phyloP scores from a whole-genome alignment of 2,797 vertebrate species.

The Alca torda region DNA sequence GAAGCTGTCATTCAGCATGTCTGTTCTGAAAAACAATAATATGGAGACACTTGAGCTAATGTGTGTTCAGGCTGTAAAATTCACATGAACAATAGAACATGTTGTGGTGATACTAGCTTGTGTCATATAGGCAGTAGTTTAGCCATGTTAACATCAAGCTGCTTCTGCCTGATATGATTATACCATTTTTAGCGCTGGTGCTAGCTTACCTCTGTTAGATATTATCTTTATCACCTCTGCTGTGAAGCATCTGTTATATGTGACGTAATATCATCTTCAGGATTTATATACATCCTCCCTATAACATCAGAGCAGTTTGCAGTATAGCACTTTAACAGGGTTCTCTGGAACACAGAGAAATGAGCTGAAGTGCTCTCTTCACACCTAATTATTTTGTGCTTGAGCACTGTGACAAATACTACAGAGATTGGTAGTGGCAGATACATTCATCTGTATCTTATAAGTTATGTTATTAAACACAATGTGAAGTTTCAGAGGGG shows the following conservation, averaged over 20 bases:
- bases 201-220: background rate
- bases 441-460: background rate
- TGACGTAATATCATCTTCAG: background rate
- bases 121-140: background rate
- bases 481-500: background rate
- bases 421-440: background rate
- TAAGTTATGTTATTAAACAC: background rate
- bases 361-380: background rate
- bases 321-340: background rate
- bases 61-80: background rate
- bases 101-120: background rate
- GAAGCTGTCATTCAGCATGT: background rate
- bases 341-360: background rate
- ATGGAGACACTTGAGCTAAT: background rate
- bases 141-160: background rate
- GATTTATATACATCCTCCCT: background rate
- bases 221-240: background rate
- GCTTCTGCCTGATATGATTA: background rate
- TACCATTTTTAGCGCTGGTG: background rate
- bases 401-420: background rate
- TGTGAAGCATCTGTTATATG: background rate
- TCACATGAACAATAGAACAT: background rate
- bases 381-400: background rate
- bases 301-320: background rate
- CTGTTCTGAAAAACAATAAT: background rate